Percentiles rank a stretch among this genome's conserved stretches.
Evolutionary conservation across 2,888 invertebrate species (phyloP).

Genomic region (Nyleta sp.): DNA sequence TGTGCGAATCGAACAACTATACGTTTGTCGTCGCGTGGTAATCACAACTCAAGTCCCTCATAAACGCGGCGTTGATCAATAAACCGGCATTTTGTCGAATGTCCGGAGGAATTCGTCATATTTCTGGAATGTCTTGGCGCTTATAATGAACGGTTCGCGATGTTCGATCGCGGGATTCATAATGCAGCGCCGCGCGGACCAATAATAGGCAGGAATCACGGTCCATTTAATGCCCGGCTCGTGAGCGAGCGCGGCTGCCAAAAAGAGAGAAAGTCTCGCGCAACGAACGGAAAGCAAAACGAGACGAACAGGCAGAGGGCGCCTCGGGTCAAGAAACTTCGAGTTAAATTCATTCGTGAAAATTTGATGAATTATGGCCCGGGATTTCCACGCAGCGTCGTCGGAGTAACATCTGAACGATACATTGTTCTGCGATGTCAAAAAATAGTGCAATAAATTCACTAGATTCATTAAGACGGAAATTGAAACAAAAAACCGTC

Average conservation of each 20-base stretch:
- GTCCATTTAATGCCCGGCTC: slow-evolving; percentile 56
- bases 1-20: slow-evolving; percentile 52
- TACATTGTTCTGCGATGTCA: not conserved
- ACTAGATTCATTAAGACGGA: no score
- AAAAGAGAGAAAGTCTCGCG: slow-evolving; percentile 48
- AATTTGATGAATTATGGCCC: slow-evolving; percentile 35
- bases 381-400: not conserved
- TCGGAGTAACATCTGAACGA: no score
- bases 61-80: slow-evolving; percentile 61
- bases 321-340: slow-evolving; percentile 41
- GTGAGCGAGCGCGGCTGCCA: slow-evolving; percentile 38
- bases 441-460: no score
- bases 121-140: slow-evolving; percentile 57
- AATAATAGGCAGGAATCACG: slow-evolving; percentile 64
- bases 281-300: slow-evolving; percentile 12
- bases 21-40: slow-evolving; percentile 57
- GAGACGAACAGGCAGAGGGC: slow-evolving; percentile 32
- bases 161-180: slow-evolving; percentile 56
- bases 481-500: no score
- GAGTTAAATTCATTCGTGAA: slow-evolving; percentile 45
- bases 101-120: slow-evolving; percentile 55
- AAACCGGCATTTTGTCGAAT: slow-evolving; percentile 54
- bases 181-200: slow-evolving; percentile 44
- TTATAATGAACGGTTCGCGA: slow-evolving; percentile 54
- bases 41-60: slow-evolving; percentile 57